Conservation (phyloP, 2,797 vertebrate species). For the Antrozous pallidus region DNA sequence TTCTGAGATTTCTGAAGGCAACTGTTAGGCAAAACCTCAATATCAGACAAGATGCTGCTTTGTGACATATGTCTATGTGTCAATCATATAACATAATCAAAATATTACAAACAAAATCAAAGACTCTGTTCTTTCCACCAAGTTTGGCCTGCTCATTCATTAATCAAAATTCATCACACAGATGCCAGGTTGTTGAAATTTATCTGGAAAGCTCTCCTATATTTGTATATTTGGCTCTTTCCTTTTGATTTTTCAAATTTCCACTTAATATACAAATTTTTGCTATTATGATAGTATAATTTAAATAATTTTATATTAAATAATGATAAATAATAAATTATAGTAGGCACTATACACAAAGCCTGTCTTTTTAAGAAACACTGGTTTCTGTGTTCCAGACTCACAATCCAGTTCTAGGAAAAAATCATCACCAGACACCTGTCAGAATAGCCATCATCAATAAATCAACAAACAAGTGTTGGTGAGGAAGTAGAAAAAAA, state of each 20-base stretch:
- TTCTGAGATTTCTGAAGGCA: slow-evolving; percentile 30
- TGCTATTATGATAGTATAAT: background rate
- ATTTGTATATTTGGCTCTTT: background rate
- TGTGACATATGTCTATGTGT: background rate
- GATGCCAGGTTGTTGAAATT: background rate
- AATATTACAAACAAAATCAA: slow-evolving; percentile 46
- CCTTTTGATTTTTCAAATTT: slow-evolving; percentile 9
- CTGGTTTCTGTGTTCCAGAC: background rate
- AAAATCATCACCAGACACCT: background rate
- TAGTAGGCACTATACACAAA: background rate
- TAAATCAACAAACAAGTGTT: background rate
- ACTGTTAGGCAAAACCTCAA: background rate
- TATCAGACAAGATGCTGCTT: slow-evolving; percentile 5
- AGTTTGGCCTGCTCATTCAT: background rate
- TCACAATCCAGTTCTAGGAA: background rate
- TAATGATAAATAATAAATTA: background rate
- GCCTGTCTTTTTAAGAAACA: background rate
- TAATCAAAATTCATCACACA: background rate
- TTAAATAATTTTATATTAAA: background rate
- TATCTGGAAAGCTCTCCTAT: background rate
- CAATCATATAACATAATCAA: slow-evolving; percentile 21
- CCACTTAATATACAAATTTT: slow-evolving; percentile 23
- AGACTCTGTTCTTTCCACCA: background rate
- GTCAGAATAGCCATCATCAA: background rate
- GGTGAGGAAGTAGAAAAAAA: background rate